phyloP scores from a whole-genome alignment of 2,797 vertebrate species.

The Clarias platycephalus region DNA sequence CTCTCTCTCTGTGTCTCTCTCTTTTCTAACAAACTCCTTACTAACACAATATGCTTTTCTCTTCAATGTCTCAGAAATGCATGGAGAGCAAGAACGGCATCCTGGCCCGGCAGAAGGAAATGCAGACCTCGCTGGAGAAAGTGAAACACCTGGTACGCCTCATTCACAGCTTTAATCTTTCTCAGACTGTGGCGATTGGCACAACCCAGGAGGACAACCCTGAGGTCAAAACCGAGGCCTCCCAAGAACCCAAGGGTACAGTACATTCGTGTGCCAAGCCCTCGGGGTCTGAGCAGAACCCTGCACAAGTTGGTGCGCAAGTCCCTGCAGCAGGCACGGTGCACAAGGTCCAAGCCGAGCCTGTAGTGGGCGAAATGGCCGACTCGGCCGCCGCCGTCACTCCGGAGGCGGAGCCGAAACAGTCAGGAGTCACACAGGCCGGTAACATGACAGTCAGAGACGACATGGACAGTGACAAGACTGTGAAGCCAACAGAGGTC shows the following conservation, averaged over 20 bases:
- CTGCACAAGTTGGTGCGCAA: constrained; percentile 48
- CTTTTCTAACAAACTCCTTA: neutral
- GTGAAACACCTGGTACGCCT: constrained; percentile 95
- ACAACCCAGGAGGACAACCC: constrained; percentile 28
- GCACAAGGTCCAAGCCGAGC: constrained; percentile 47
- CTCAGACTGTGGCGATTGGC: constrained; percentile 82
- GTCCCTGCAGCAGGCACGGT: constrained; percentile 52
- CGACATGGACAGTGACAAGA: constrained; percentile 7
- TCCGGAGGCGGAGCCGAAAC: constrained; percentile 36
- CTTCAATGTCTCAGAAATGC: constrained; percentile 84
- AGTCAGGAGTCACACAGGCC: constrained; percentile 17
- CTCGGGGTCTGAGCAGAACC: constrained; percentile 38
- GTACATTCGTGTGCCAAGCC: constrained; percentile 26
- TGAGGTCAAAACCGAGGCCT: constrained; percentile 41
- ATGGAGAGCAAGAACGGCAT: constrained; percentile 98
- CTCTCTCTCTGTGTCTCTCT: neutral
- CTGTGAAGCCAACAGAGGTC: constrained; percentile 27
- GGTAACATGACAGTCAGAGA: constrained; percentile 29
- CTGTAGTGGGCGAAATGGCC: constrained; percentile 57
- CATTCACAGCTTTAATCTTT: constrained; percentile 95
- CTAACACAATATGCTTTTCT: constrained; percentile 35
- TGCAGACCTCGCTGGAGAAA: constrained; percentile 95
- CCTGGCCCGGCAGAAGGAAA: constrained; percentile 95
- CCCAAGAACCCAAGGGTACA: constrained; percentile 45
- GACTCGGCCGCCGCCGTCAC: constrained; percentile 71